phyloP scores from a whole-genome alignment of 2,797 vertebrate species.

The Hydrolagus colliei region DNA sequence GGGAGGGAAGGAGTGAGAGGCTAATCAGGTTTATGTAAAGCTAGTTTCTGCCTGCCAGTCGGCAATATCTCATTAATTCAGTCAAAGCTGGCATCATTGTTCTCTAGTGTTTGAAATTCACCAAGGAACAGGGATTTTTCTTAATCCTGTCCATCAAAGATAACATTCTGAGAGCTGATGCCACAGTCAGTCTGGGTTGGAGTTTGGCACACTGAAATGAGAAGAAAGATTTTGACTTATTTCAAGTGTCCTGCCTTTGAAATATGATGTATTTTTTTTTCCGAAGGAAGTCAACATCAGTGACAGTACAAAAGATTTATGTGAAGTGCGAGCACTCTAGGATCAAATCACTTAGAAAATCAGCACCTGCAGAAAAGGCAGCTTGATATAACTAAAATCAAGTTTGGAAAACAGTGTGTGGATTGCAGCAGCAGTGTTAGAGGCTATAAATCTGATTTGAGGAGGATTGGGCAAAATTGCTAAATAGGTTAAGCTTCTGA shows the following conservation, averaged over 20 bases:
- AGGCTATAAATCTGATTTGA: not conserved
- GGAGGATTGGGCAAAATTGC: slow-evolving; percentile 2
- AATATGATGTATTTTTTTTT: slow-evolving; percentile 21
- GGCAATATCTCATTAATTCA: slow-evolving; percentile 79
- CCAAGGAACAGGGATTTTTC: slow-evolving; percentile 83
- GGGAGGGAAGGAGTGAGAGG: slow-evolving; percentile 42
- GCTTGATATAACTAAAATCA: slow-evolving; percentile 20
- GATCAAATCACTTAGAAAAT: slow-evolving; percentile 22
- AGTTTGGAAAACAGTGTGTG: slow-evolving; percentile 13
- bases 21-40: slow-evolving; percentile 80
- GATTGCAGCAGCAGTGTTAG: slow-evolving; percentile 8
- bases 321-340: not conserved
- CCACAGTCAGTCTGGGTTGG: slow-evolving; percentile 42
- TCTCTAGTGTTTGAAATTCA: slow-evolving; percentile 77
- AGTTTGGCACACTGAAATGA: slow-evolving; percentile 19
- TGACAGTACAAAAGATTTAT: slow-evolving; percentile 27
- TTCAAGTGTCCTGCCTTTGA: slow-evolving; percentile 31
- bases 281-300: slow-evolving; percentile 26
- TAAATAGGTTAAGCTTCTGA: not conserved
- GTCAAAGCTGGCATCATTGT: slow-evolving; percentile 82
- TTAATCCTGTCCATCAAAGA: slow-evolving; percentile 86
- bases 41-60: slow-evolving; percentile 64
- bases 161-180: slow-evolving; percentile 63
- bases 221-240: slow-evolving; percentile 30
- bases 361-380: slow-evolving; percentile 25